Base-by-base conservation (phyloP, 2,797 vertebrate genomes). In the Austrolebias charrua region DNA sequence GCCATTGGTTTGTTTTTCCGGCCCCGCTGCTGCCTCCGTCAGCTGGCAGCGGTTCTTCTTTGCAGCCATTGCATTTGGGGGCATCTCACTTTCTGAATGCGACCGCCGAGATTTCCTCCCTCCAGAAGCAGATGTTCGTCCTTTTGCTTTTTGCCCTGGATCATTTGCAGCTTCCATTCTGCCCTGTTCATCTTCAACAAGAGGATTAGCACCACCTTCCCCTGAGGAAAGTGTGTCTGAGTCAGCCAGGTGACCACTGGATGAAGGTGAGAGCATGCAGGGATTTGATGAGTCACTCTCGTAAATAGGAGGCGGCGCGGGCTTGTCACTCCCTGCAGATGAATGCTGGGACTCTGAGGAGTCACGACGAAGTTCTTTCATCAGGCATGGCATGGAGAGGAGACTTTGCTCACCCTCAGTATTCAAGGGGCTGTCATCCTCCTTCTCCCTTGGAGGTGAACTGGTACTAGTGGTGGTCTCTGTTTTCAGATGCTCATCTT, bases 211-310 rank as follows among this genome's bases (percentile, higher is more conserved):
- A 2, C 91, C 90, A 78, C 98, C 96, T 69, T 98, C 97, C 11
- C 94, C 92, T 2, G 98, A 99, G 82, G 97, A 98, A 66, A 98
- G 88, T 0, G 97, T 98, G 80, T 99, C 97, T 5, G 97, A 98
- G 85, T 99, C 97, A 4, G 96, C 98, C 63, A 99, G 91, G 82
- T 99, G 95, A 67, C 97, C 97, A 0, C 96, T 99, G 87, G 97
- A 99, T 65, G 98, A 98, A 51, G 98, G 97, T 24, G 98, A 99
- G 63, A 96, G 93, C 95, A 97, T 96, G 90, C 96, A 97, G 68
- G 95, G 95, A 44, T 97, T 98, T 47, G 98, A 99, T 68, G 96
- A 98, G 91, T 98, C 96, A 83, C 97, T 99, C 88, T 99, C 96
- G 11, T 98, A 96, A 77, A 93, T 79, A 15, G 69, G 91, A 61